Evolutionary conservation across 2,113 vertebrate genomes (phyloP).

Genomic region (Chloebia gouldiae): DNA sequence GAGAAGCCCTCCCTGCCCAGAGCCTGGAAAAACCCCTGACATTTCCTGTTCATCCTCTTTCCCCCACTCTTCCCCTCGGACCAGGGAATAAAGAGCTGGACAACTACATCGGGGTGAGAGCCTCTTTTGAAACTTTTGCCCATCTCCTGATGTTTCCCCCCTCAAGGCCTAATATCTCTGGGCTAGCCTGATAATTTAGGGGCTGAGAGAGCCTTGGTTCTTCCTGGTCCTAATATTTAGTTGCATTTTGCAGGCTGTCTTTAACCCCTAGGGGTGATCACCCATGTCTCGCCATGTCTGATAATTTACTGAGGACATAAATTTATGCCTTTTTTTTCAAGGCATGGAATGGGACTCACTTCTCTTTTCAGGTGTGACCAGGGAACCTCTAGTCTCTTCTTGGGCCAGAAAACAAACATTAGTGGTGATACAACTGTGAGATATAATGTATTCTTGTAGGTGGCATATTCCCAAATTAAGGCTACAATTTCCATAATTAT

Average conservation of each 20-base stretch:
- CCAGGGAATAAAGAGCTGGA: too few relatives aligned
- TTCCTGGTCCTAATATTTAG: background rate
- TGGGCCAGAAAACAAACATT: background rate
- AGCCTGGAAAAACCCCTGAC: too few relatives aligned
- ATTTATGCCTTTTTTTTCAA: background rate
- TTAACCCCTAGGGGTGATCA: background rate
- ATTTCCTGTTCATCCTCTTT: too few relatives aligned
- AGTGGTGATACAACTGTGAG: background rate
- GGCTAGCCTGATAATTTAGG: too few relatives aligned
- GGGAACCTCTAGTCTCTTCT: background rate
- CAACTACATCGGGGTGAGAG: too few relatives aligned
- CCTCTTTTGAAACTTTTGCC: too few relatives aligned
- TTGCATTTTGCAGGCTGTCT: background rate
- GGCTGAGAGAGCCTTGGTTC: background rate
- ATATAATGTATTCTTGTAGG: rapidly evolving
- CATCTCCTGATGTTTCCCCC: too few relatives aligned
- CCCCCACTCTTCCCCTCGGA: too few relatives aligned
- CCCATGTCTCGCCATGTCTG: background rate
- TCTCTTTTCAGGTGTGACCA: background rate
- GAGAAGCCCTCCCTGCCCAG: too few relatives aligned
- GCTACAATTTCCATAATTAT: background rate
- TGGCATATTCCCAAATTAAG: background rate
- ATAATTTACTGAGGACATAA: background rate
- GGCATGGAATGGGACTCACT: background rate
- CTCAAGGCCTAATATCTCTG: too few relatives aligned